A percentile compares a stretch with the other conserved stretches of the same genome.
These are phyloP conservation scores for Melanotaenia parkinsoni DNA, from an alignment of 2,797 vertebrate genomes.

Conservation along the genomic window DNA sequence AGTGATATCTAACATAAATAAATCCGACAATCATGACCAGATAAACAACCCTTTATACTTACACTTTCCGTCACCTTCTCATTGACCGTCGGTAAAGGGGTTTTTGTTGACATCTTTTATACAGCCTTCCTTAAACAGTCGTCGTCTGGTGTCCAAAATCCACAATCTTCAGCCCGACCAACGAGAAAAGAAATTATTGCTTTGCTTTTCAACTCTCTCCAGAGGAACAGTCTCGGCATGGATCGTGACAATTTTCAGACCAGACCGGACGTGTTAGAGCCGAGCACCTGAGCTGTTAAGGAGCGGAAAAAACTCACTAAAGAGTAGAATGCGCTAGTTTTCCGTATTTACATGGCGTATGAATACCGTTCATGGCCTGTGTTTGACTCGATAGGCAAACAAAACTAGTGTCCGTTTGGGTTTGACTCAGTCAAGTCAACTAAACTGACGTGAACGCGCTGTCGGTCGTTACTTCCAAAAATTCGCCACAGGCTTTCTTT, in stretches of 20 bases:
- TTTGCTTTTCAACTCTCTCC: constrained; percentile 47
- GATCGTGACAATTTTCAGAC: constrained; percentile 64
- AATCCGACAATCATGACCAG: neutral
- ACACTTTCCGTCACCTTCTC: constrained; percentile 95
- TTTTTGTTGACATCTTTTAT: constrained; percentile 93
- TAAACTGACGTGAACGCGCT: constrained; percentile 59
- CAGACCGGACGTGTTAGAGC: constrained; percentile 65
- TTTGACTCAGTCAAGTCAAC: constrained; percentile 58
- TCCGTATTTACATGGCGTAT: constrained; percentile 30
- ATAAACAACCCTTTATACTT: constrained; percentile 75
- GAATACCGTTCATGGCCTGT: constrained; percentile 33
- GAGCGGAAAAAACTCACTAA: neutral
- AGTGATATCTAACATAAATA: no score
- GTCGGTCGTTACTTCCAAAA: constrained; percentile 63
- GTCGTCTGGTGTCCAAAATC: constrained; percentile 24
- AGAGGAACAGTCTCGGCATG: constrained; percentile 65
- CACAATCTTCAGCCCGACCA: constrained; percentile 36
- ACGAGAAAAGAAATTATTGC: constrained; percentile 16
- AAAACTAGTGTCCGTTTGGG: constrained; percentile 51
- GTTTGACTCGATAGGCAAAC: constrained; percentile 9
- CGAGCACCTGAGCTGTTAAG: constrained; percentile 39
- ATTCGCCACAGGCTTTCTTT: constrained; percentile 32
- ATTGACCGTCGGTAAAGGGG: constrained; percentile 93
- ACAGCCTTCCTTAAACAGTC: constrained; percentile 22
- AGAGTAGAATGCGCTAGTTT: neutral